Percentiles rank a stretch among this genome's conserved stretches.
Conservation (phyloP, 1,140 invertebrate species). For the Drosophila chauvacae region DNA sequence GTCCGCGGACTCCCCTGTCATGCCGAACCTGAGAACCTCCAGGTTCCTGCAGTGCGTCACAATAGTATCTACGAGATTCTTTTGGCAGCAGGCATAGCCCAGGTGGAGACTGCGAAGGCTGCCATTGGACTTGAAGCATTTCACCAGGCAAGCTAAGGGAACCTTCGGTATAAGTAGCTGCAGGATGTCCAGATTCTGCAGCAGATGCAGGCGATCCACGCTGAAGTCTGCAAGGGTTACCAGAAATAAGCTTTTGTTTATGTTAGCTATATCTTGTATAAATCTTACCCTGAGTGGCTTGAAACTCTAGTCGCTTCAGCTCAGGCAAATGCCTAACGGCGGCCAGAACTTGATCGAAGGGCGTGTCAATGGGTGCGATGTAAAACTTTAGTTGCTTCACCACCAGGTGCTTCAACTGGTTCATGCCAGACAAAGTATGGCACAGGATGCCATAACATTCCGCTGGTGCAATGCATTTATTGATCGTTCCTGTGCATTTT, state of each 20-base stretch:
- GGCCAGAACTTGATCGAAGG: slow-evolving; percentile 45
- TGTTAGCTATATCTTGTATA: not conserved
- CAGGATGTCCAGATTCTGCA: slow-evolving; percentile 33
- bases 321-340: slow-evolving; percentile 21
- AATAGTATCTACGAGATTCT: slow-evolving; percentile 46
- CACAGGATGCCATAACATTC: slow-evolving; percentile 40
- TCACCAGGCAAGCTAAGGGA: slow-evolving; percentile 14
- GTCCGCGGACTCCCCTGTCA: slow-evolving; percentile 41
- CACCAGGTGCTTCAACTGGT: slow-evolving; percentile 18
- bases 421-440: slow-evolving; percentile 38
- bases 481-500: not conserved
- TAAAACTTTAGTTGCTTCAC: slow-evolving; percentile 24
- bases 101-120: slow-evolving; percentile 45
- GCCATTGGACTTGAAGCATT: slow-evolving; percentile 53
- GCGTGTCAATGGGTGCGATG: slow-evolving; percentile 10
- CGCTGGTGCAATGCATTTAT: slow-evolving; percentile 19
- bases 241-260: not conserved
- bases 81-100: slow-evolving; percentile 37
- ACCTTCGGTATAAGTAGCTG: slow-evolving; percentile 37
- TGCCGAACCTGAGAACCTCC: slow-evolving; percentile 53
- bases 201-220: slow-evolving; percentile 21
- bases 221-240: slow-evolving; percentile 29
- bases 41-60: slow-evolving; percentile 48
- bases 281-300: slow-evolving; percentile 38
- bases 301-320: slow-evolving; percentile 36